Conservation (phyloP, 2,797 vertebrate genomes). For the Premnoplex brunnescens region DNA sequence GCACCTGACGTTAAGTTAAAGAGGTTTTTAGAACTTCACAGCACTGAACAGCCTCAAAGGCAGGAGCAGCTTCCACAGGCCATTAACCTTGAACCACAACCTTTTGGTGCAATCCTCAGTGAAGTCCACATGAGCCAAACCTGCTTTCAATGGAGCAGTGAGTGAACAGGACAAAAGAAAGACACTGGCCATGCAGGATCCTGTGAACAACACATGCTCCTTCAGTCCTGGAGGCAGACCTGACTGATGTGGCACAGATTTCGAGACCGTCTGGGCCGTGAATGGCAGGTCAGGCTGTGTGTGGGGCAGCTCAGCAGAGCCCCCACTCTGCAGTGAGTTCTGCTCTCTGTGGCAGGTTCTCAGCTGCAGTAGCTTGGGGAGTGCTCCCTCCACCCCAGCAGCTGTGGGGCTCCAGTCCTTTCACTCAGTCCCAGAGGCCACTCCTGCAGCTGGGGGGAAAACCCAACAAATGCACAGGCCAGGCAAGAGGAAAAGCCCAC, state of each 20-base stretch:
- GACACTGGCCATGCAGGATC: not conserved
- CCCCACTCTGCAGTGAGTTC: not conserved
- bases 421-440: not conserved
- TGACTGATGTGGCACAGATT: not conserved
- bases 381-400: not conserved
- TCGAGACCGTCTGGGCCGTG: not conserved
- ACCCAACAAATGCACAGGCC: not conserved
- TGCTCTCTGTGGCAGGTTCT: not conserved
- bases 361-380: rapidly evolving
- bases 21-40: not conserved
- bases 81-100: not conserved
- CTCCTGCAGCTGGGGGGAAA: not conserved
- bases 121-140: not conserved
- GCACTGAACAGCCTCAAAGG: not conserved
- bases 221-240: not conserved
- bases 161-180: not conserved
- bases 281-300: rapidly evolving
- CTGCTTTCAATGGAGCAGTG: not conserved
- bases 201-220: not conserved
- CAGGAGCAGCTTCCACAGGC: not conserved
- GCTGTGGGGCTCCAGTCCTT: not conserved
- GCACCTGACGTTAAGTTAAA: not conserved
- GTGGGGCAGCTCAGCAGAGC: not conserved
- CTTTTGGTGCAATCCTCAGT: not conserved
- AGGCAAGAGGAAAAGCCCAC: not conserved